These are phyloP conservation scores for Eulithis testata DNA, from an alignment of 2,888 invertebrate species.

Conservation along the genomic window DNA sequence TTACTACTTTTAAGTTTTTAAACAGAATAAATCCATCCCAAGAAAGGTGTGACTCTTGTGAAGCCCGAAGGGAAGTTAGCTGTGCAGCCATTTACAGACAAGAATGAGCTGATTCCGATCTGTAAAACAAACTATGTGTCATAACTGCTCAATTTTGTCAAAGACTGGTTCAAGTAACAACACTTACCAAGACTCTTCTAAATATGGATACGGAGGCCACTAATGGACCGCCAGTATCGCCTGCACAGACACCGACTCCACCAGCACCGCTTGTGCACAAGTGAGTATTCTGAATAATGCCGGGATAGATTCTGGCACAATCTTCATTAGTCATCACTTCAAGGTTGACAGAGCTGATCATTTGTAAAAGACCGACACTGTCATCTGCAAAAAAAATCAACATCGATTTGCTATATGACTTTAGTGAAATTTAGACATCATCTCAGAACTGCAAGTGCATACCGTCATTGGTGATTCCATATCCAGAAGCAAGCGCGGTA, in stretches of 20 bases:
- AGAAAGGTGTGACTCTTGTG: slow-evolving; percentile 58
- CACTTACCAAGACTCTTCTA: slow-evolving; percentile 50
- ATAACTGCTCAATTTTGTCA: background rate
- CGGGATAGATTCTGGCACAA: slow-evolving; percentile 46
- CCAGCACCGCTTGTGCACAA: slow-evolving; percentile 59
- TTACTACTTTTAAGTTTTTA: slow-evolving; percentile 21
- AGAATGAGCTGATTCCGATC: slow-evolving; percentile 63
- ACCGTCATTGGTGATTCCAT: slow-evolving; percentile 54
- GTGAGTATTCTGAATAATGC: slow-evolving; percentile 49
- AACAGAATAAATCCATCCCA: slow-evolving; percentile 58
- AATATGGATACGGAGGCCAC: slow-evolving; percentile 43
- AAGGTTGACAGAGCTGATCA: slow-evolving; percentile 49
- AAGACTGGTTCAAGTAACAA: background rate
- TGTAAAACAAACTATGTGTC: slow-evolving; percentile 27
- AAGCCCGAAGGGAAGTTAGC: slow-evolving; percentile 61
- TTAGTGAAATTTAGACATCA: no score
- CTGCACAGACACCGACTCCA: slow-evolving; percentile 56
- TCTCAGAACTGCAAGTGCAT: background rate
- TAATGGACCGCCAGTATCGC: slow-evolving; percentile 60
- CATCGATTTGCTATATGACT: no score
- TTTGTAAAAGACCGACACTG: slow-evolving; percentile 46
- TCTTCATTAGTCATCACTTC: slow-evolving; percentile 56
- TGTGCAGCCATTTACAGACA: slow-evolving; percentile 57
- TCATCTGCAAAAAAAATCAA: slow-evolving; percentile 43
- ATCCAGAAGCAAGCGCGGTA: slow-evolving; percentile 56